A percentile compares a stretch with the other conserved stretches of the same genome.
phyloP scores from a whole-genome alignment of 2,888 invertebrate genomes.

The Drosophila antonietae region DNA sequence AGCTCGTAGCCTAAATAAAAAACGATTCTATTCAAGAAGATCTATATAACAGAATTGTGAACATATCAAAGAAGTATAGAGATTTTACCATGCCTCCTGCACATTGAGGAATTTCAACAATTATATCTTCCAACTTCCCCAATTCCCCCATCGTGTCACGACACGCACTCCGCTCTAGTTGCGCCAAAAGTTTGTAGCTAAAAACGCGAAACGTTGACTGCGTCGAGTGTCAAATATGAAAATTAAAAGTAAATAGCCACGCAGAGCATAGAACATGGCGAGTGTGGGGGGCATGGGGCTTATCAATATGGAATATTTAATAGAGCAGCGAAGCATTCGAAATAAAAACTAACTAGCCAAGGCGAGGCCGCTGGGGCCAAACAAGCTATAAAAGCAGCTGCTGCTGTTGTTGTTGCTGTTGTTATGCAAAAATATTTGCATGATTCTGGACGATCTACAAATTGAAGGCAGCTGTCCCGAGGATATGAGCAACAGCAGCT shows the following conservation, averaged over 20 bases:
- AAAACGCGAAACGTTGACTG: conserved; percentile 3
- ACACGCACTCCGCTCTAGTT: conserved; percentile 4
- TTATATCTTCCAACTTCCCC: background rate
- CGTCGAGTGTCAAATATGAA: conserved; percentile 41
- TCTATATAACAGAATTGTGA: too few relatives aligned
- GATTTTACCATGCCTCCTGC: too few relatives aligned
- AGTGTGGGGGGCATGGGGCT: background rate
- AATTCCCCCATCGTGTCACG: background rate
- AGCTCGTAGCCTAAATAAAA: too few relatives aligned
- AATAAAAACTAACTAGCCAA: conserved; percentile 31
- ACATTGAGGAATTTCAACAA: too few relatives aligned
- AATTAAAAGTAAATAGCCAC: conserved; percentile 45
- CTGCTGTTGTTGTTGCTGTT: conserved; percentile 28
- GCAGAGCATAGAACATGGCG: background rate
- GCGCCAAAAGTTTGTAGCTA: background rate
- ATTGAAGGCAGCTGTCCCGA: conserved; percentile 66
- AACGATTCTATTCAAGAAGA: too few relatives aligned
- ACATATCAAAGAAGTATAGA: too few relatives aligned
- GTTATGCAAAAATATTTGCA: conserved; percentile 71
- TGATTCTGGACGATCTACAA: conserved; percentile 63
- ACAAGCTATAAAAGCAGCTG: conserved; percentile 5
- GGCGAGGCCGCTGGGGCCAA: conserved; percentile 7
- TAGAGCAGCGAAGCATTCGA: background rate
- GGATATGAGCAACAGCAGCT: conserved; percentile 9
- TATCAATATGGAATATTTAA: conserved; percentile 41